phyloP scores from a whole-genome alignment of 2,113 vertebrate genomes.

The Nycticorax nycticorax region DNA sequence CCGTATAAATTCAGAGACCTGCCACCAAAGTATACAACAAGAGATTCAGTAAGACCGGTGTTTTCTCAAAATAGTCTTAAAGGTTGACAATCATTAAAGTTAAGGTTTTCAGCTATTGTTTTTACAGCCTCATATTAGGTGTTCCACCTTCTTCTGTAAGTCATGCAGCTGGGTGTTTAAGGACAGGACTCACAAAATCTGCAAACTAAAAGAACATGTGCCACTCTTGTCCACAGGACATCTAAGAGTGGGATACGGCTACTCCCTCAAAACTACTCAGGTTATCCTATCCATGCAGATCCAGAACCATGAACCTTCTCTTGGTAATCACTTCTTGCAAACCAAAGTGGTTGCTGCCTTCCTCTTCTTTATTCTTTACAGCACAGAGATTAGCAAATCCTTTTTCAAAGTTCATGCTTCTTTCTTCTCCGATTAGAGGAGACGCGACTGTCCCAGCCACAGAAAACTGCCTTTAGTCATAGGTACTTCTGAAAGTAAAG shows the following conservation, averaged over 20 bases:
- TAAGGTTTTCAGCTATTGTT: not conserved
- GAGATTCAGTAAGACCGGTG: not conserved
- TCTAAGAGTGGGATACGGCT: not conserved
- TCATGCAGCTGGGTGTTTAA: not conserved
- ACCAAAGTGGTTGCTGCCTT: not conserved
- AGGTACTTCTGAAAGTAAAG: not conserved
- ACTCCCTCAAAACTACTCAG: not conserved
- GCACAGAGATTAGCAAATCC: not conserved
- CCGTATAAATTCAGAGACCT: constrained; percentile 87
- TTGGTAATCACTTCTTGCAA: not conserved
- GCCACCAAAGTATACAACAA: constrained; percentile 29
- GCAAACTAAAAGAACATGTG: not conserved
- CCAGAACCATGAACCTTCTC: not conserved
- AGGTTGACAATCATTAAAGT: not conserved
- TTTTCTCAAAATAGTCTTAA: not conserved
- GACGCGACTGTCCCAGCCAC: not conserved
- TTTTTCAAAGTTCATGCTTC: not conserved
- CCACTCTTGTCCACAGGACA: not conserved
- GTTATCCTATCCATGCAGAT: not conserved
- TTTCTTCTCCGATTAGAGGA: not conserved
- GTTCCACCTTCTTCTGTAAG: not conserved
- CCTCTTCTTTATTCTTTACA: not conserved
- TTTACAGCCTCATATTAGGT: not conserved
- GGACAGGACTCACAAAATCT: not conserved
- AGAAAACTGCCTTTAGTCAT: not conserved